A percentile compares a stretch with the other conserved stretches of the same genome.
These are phyloP conservation scores for Falcunculus frontatus DNA, from an alignment of 2,113 vertebrate species.

Conservation along the genomic window DNA sequence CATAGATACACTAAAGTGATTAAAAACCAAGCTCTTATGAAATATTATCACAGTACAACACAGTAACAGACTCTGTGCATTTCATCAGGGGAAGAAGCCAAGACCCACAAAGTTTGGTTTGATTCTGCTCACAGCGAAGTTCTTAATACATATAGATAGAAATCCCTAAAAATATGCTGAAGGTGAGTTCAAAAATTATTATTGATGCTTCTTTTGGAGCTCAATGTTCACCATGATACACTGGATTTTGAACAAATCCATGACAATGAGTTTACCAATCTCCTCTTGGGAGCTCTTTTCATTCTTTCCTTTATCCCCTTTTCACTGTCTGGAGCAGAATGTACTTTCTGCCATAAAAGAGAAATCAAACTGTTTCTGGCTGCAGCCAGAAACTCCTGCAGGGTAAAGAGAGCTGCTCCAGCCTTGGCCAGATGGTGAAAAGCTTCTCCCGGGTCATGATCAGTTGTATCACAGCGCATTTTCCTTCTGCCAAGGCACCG, in stretches of 20 bases:
- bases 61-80: not conserved
- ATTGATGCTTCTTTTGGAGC: not conserved
- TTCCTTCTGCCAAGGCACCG: not conserved
- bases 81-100: not conserved
- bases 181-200: not conserved
- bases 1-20: not conserved
- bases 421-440: constrained; percentile 17
- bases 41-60: not conserved
- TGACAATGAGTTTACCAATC: not conserved
- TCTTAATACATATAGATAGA: not conserved
- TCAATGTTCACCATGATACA: not conserved
- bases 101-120: not conserved
- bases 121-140: not conserved
- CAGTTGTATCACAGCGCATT: not conserved
- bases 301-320: not conserved
- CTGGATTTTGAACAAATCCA: not conserved
- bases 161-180: not conserved
- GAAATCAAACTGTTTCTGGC: not conserved
- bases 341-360: constrained; percentile 1
- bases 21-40: not conserved
- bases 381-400: not conserved
- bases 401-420: not conserved
- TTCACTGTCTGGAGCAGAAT: not conserved
- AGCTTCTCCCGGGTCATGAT: not conserved
- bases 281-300: not conserved